Percentiles rank a stretch among this genome's conserved stretches.
Evolutionary conservation across 2,888 invertebrate genomes (phyloP).

Genomic region (Dugesia japonica): DNA sequence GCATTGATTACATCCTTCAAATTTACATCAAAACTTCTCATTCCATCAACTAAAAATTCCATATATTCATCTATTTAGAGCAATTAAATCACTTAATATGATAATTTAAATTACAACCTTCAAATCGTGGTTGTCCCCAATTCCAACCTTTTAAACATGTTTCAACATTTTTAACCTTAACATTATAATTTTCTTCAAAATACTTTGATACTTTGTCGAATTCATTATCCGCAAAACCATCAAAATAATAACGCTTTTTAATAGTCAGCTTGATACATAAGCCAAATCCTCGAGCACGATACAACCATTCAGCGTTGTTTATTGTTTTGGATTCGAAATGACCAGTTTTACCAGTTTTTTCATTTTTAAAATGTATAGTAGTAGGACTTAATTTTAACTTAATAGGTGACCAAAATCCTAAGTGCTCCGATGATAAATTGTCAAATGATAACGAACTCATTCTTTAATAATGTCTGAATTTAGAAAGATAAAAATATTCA

Average conservation of each 20-base stretch:
- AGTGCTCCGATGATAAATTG: not conserved
- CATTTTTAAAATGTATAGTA: slow-evolving; percentile 66
- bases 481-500: no score
- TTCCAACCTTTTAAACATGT: slow-evolving; percentile 92
- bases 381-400: slow-evolving; percentile 6
- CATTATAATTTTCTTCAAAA: slow-evolving; percentile 24
- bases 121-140: slow-evolving; percentile 88
- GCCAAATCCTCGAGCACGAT: slow-evolving; percentile 75
- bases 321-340: slow-evolving; percentile 69
- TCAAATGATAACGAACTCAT: not conserved
- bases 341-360: slow-evolving; percentile 85
- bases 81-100: not conserved
- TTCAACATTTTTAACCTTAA: slow-evolving; percentile 64
- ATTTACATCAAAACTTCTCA: slow-evolving; percentile 81
- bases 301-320: slow-evolving; percentile 74
- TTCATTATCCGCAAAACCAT: slow-evolving; percentile 71
- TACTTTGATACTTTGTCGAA: slow-evolving; percentile 28
- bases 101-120: slow-evolving; percentile 52
- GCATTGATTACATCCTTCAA: slow-evolving; percentile 85
- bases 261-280: slow-evolving; percentile 72
- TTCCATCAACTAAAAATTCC: slow-evolving; percentile 44
- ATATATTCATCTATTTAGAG: slow-evolving; percentile 36
- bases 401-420: not conserved
- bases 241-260: slow-evolving; percentile 73
- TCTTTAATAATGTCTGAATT: no score